Conservation (phyloP, 2,797 vertebrate species). For the Lates japonicus region DNA sequence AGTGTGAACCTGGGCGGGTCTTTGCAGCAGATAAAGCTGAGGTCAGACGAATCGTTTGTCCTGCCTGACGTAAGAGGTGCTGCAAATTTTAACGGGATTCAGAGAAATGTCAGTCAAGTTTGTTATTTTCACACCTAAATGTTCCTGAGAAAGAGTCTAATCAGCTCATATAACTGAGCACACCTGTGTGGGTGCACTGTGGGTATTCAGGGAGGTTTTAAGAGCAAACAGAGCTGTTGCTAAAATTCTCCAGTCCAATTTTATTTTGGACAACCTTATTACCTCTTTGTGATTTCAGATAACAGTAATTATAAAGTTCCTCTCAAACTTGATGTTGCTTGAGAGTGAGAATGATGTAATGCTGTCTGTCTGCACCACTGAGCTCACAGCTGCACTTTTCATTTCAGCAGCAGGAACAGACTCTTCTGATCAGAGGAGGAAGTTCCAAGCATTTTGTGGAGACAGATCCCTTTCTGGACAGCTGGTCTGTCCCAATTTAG, state of each 20-base stretch:
- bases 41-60: background rate
- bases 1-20: background rate
- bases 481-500: conserved; percentile 40
- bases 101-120: background rate
- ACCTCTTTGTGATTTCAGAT: conserved; percentile 36
- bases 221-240: conserved; percentile 10
- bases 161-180: background rate
- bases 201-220: background rate
- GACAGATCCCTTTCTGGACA: conserved; percentile 17
- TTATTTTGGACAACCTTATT: conserved; percentile 37
- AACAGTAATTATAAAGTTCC: conserved; percentile 52
- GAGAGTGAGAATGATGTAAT: conserved; percentile 39
- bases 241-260: conserved; percentile 14
- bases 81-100: background rate
- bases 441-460: conserved; percentile 23
- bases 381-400: conserved; percentile 63
- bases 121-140: conserved; percentile 11
- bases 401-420: conserved; percentile 47
- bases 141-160: conserved; percentile 22
- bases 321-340: conserved; percentile 22
- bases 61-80: background rate
- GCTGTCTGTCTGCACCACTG: conserved; percentile 24
- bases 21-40: conserved; percentile 13
- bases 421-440: conserved; percentile 46
- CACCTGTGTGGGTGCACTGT: background rate